These are phyloP conservation scores for Columba livia DNA, from an alignment of 2,113 vertebrate species.

Conservation along the genomic window DNA sequence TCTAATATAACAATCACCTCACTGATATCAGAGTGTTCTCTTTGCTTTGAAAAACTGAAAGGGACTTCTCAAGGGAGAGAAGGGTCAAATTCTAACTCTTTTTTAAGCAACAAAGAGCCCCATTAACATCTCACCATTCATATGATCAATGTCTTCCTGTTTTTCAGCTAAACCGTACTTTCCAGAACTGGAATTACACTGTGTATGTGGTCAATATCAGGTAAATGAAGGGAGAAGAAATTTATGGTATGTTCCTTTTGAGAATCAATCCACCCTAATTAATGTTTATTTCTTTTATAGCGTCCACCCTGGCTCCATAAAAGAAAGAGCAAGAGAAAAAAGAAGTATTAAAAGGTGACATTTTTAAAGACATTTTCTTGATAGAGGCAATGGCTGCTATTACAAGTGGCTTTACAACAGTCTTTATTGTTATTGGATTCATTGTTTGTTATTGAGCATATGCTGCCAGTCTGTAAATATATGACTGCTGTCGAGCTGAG, in stretches of 20 bases:
- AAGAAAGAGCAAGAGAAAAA: conserved; percentile 72
- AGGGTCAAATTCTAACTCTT: background rate
- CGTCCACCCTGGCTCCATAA: conserved; percentile 37
- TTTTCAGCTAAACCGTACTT: conserved; percentile 89
- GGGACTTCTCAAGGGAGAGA: background rate
- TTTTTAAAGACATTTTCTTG: background rate
- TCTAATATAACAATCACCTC: background rate
- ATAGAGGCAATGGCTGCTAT: background rate
- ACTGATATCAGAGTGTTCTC: background rate
- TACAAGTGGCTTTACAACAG: background rate
- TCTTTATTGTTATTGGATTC: background rate
- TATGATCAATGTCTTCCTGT: conserved; percentile 56
- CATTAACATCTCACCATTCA: background rate
- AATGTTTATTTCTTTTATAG: conserved; percentile 56
- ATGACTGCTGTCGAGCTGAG: background rate
- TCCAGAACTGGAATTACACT: conserved; percentile 86
- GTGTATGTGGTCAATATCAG: conserved; percentile 85
- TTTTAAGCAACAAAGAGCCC: background rate
- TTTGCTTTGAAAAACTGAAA: background rate
- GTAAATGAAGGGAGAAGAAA: conserved; percentile 71
- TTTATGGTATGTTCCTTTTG: background rate
- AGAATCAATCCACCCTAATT: background rate
- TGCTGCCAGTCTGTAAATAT: background rate
- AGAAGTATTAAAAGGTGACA: conserved; percentile 74
- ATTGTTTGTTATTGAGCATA: background rate